Evolutionary conservation across 2,113 vertebrate genomes (phyloP).

Genomic region (Mormyrus lacerda): DNA sequence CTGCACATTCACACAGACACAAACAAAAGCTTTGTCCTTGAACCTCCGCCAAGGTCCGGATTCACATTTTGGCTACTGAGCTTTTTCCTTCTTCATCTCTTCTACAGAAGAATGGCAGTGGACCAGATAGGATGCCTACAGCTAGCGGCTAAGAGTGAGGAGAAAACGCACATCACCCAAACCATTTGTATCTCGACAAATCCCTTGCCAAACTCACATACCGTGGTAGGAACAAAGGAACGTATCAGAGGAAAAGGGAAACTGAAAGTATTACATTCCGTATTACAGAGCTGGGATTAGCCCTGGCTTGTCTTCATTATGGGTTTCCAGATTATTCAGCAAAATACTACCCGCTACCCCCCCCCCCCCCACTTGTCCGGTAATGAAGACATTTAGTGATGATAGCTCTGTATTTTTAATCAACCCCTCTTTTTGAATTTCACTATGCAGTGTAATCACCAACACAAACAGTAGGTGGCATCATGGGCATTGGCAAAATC

Average conservation of each 20-base stretch:
- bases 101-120: constrained; percentile 2
- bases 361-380: background rate
- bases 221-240: background rate
- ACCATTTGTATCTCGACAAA: background rate
- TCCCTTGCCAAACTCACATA: constrained; percentile 5
- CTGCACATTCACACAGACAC: background rate
- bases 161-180: background rate
- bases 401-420: constrained; percentile 21
- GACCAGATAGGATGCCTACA: background rate
- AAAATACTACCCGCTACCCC: background rate
- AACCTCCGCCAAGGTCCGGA: constrained; percentile 8
- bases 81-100: background rate
- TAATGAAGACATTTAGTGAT: background rate
- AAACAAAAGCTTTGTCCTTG: background rate
- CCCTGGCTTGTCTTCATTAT: background rate
- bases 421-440: constrained; percentile 34
- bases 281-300: background rate
- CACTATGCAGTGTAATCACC: constrained; percentile 19
- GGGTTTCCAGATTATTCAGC: background rate
- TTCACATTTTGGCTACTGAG: background rate
- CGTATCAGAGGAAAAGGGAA: background rate
- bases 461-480: constrained; percentile 24
- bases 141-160: background rate
- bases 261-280: background rate
- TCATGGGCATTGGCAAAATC: background rate